Conservation (phyloP, 1,140 invertebrate genomes). For the Cydia pomonella region DNA sequence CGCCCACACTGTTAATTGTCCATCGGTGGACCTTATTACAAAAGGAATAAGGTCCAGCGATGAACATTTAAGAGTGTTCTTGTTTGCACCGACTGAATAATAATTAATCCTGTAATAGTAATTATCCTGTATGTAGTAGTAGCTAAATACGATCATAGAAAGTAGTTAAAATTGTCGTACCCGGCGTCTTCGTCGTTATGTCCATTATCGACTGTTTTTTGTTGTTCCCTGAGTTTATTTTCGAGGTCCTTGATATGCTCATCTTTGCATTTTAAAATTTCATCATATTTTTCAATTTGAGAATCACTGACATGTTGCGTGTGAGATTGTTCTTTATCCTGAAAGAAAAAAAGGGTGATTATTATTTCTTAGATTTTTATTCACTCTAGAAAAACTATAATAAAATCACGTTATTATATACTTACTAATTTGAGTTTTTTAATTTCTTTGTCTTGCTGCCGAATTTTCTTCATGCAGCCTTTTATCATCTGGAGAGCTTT, state of each 20-base stretch:
- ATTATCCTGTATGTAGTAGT: too few relatives aligned
- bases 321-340: slow-evolving; percentile 69
- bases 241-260: slow-evolving; percentile 73
- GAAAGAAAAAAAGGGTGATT: slow-evolving; percentile 35
- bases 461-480: slow-evolving; percentile 72
- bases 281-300: slow-evolving; percentile 72
- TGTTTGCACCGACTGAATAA: too few relatives aligned
- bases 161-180: slow-evolving; percentile 43
- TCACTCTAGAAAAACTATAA: not conserved
- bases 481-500: slow-evolving; percentile 83
- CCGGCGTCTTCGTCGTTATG: slow-evolving; percentile 56
- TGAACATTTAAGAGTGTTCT: too few relatives aligned
- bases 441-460: slow-evolving; percentile 73
- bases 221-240: slow-evolving; percentile 63
- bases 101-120: too few relatives aligned
- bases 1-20: too few relatives aligned
- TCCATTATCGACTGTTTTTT: slow-evolving; percentile 59
- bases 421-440: slow-evolving; percentile 71
- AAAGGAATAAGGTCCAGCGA: too few relatives aligned
- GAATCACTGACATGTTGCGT: slow-evolving; percentile 65
- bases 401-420: not conserved
- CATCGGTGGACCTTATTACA: too few relatives aligned
- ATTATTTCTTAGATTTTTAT: not conserved
- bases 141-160: too few relatives aligned
- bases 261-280: slow-evolving; percentile 75